A percentile compares a stretch with the other conserved stretches of the same genome.
Conservation (phyloP, 2,797 vertebrate genomes). For the Molossus molossus region DNA sequence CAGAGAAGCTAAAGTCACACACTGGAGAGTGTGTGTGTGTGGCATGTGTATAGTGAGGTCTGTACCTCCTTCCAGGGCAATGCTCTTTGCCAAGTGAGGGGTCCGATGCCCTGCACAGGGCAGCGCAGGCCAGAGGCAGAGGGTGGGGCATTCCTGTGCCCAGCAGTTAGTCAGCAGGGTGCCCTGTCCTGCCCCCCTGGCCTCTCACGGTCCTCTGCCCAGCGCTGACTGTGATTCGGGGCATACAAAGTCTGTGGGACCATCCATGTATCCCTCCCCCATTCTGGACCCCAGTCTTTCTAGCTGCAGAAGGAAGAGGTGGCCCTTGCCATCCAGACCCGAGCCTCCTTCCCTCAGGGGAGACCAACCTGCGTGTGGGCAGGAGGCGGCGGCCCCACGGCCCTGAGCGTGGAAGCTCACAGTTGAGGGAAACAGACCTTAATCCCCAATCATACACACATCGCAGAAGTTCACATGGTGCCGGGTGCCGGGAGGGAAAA, state of each 20-base stretch:
- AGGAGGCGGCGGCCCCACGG: fast-evolving
- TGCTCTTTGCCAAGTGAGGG: conserved; percentile 51
- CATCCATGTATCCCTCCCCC: neutral
- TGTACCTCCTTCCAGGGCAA: conserved; percentile 46
- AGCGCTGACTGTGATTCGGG: neutral
- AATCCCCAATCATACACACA: neutral
- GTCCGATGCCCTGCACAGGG: fast-evolving
- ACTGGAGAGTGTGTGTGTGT: neutral
- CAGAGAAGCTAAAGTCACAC: neutral
- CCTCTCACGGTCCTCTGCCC: neutral
- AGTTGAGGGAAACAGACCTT: neutral
- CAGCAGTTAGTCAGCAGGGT: neutral
- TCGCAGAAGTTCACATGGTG: neutral
- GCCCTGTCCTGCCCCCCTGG: neutral
- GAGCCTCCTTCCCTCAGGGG: neutral
- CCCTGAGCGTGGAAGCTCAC: neutral
- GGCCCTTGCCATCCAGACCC: neutral
- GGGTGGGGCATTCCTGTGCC: neutral
- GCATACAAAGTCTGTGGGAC: fast-evolving
- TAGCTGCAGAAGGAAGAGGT: neutral
- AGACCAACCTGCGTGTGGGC: neutral
- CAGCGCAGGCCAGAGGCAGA: conserved; percentile 70
- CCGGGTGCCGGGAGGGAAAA: neutral
- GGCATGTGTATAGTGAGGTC: neutral
- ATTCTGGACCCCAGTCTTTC: neutral